Base-by-base conservation (phyloP, 2,888 invertebrate genomes). In the Quadroppia sp. region DNA sequence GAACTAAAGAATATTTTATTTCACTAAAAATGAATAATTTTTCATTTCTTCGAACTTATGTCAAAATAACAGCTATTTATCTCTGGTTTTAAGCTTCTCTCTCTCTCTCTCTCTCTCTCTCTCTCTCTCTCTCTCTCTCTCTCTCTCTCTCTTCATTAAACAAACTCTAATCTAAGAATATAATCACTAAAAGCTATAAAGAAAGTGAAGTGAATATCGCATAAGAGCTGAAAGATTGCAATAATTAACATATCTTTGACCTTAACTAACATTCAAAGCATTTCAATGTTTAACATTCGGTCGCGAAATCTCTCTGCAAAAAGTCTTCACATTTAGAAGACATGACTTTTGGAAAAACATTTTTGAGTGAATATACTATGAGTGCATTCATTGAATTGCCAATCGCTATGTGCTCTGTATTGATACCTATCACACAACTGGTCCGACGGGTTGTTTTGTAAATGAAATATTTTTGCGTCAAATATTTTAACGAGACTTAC, bases 361-460 rank as follows among this genome's bases (percentile, higher is more conserved):
- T 53, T 53, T 23, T 23, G 2, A 1, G 25, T 20, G 25, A 53
- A 53, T 53, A 53, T 53, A 53, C 23, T 23, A 53, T 53, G 23
- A 6, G 53, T 53, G 20, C 53, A 53, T 53, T 23, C 23, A 53
- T 53, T 53, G 53, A 25, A 20, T 53, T 53, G 20, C 20, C 20
- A 53, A 23, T 53, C 11, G 53, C 20, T 48, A n/a, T n/a, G n/a
- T 20, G 20, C 48, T 20, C 20, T 23, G 53, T 61, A 61, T 61
- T 61, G 61, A 61, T 61, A 32, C 32, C 20, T 61, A 61, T 61
- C 32, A 61, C 4, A 36, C 36, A 61, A 61, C 61, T 61, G 61
- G 61, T 61, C 28, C 61, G 25, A 61, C 61, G 61, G 36, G 61
- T 59, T 59, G 30, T 17, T 36, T 36, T 20, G 13, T 30, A 23